Conservation (phyloP, 2,113 vertebrate genomes). For the Eidolon helvum region DNA sequence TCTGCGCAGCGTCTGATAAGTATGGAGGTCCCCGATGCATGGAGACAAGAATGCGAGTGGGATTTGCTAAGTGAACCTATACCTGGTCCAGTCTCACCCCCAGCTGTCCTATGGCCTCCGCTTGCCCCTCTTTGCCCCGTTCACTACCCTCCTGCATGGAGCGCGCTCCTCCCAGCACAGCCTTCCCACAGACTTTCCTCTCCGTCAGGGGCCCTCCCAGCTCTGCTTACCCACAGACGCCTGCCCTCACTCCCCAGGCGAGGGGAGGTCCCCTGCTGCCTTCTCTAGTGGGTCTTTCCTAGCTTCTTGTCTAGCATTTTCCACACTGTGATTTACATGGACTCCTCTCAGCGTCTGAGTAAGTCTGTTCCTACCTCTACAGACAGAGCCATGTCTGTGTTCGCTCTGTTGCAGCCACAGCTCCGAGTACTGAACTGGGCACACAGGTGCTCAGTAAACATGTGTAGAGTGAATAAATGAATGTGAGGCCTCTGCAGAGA, state of each 20-base stretch:
- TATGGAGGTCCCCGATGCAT: fast-evolving
- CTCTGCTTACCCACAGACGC: neutral
- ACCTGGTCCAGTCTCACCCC: fast-evolving
- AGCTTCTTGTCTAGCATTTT: neutral
- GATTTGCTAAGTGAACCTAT: neutral
- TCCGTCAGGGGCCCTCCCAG: fast-evolving
- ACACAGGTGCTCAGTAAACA: fast-evolving
- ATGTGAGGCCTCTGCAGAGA: neutral
- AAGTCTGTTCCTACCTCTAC: neutral
- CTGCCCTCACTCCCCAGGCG: neutral
- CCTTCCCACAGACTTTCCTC: neutral
- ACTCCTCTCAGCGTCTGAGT: neutral
- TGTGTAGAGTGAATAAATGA: fast-evolving
- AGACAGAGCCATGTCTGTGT: neutral
- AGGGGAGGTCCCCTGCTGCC: neutral
- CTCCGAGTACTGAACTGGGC: neutral
- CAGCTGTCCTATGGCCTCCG: fast-evolving
- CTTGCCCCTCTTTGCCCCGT: fast-evolving
- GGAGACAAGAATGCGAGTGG: no score
- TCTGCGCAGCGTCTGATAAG: fast-evolving
- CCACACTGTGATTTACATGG: neutral
- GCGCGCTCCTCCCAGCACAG: neutral
- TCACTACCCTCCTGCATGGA: neutral
- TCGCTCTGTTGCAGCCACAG: neutral
- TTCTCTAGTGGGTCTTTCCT: neutral